Evolutionary conservation across 2,113 vertebrate species (phyloP).

Genomic region (Globicephala melas): DNA sequence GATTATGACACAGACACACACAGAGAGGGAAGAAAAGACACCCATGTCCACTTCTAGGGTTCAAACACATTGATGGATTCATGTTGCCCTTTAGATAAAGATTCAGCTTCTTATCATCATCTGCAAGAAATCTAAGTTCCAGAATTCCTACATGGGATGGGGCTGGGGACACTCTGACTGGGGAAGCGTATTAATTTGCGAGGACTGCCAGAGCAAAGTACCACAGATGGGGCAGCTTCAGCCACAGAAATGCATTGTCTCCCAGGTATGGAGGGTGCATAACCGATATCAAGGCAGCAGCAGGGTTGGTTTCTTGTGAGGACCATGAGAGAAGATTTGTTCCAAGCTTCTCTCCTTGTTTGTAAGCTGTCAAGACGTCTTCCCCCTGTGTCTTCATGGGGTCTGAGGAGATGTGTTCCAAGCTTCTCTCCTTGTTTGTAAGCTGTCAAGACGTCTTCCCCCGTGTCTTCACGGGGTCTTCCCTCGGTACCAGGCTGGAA

Average conservation of each 20-base stretch:
- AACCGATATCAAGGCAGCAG: too few relatives aligned
- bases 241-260: background rate
- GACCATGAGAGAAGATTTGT: background rate
- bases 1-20: background rate
- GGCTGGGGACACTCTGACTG: background rate
- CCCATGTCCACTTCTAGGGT: background rate
- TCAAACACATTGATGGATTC: background rate
- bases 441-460: background rate
- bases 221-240: too few relatives aligned
- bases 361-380: fast-evolving
- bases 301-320: background rate
- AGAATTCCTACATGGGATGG: background rate
- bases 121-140: background rate
- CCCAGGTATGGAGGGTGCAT: fast-evolving
- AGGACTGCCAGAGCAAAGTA: too few relatives aligned
- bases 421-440: background rate
- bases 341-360: background rate
- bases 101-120: fast-evolving
- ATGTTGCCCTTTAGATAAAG: background rate
- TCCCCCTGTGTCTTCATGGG: background rate
- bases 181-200: background rate
- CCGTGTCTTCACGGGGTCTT: background rate
- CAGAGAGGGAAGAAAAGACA: background rate
- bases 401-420: background rate
- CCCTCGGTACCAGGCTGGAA: background rate